These are phyloP conservation scores for Scolopax bukidnonensis DNA, from an alignment of 2,797 vertebrate genomes.

Conservation along the genomic window DNA sequence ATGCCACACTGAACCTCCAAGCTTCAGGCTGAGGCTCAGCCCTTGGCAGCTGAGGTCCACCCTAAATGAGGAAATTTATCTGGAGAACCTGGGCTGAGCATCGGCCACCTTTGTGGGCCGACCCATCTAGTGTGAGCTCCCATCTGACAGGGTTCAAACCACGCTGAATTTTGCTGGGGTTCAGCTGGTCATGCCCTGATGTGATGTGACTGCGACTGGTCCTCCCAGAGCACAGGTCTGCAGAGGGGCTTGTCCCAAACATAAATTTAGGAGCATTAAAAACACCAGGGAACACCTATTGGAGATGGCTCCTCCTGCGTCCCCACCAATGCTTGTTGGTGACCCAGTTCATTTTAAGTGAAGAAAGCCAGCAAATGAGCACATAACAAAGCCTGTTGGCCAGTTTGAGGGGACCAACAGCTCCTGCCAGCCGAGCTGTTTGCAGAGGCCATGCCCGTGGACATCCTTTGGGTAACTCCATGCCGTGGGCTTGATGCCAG, in stretches of 20 bases:
- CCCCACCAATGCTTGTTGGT: accelerated
- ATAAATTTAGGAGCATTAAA: background rate
- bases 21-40: background rate
- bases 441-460: background rate
- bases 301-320: background rate
- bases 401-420: background rate
- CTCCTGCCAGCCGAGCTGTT: background rate
- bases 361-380: background rate
- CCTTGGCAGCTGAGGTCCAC: background rate
- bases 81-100: background rate
- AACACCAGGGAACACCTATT: background rate
- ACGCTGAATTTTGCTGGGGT: background rate
- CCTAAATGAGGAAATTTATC: background rate
- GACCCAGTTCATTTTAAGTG: background rate
- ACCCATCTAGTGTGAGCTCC: background rate
- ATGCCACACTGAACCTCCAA: background rate
- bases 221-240: background rate
- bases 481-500: background rate
- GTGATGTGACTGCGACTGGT: background rate
- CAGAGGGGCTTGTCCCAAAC: background rate
- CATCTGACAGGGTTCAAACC: background rate
- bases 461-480: background rate
- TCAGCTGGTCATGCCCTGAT: background rate
- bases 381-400: accelerated
- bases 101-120: background rate